Evolutionary conservation across 2,888 invertebrate genomes (phyloP).

Genomic region (Anticlea derivata): DNA sequence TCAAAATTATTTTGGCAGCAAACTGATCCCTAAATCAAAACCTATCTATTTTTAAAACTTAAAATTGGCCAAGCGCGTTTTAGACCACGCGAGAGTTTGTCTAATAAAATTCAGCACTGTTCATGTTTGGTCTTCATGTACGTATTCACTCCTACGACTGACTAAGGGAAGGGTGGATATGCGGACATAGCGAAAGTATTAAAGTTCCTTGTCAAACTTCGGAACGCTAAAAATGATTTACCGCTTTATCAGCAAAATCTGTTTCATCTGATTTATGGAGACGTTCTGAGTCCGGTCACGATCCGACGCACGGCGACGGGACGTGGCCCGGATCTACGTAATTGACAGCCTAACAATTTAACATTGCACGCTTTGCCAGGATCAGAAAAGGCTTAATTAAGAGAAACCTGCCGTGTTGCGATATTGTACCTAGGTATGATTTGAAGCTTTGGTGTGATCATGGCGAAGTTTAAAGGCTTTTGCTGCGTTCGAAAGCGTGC

Average conservation of each 20-base stretch:
- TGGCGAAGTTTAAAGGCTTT: too few species aligned
- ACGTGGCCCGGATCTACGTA: slow-evolving; percentile 35
- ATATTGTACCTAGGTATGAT: background rate
- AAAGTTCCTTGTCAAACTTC: too few species aligned
- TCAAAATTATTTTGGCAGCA: too few species aligned
- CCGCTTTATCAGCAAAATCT: slow-evolving; percentile 41
- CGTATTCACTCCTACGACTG: too few species aligned
- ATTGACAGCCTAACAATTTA: slow-evolving; percentile 44
- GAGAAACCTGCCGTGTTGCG: background rate
- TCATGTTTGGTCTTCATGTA: too few species aligned
- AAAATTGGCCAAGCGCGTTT: too few species aligned
- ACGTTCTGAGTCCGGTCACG: slow-evolving; percentile 47
- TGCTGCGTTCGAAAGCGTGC: too few species aligned
- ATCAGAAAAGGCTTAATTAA: slow-evolving; percentile 44
- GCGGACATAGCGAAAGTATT: too few species aligned
- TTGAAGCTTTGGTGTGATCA: background rate
- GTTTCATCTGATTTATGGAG: slow-evolving; percentile 51
- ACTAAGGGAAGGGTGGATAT: too few species aligned
- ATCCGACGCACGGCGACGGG: slow-evolving; percentile 42
- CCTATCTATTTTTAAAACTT: too few species aligned
- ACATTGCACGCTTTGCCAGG: slow-evolving; percentile 20
- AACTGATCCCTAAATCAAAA: slow-evolving; percentile 21
- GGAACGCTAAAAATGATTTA: slow-evolving; percentile 44
- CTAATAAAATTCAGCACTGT: too few species aligned
- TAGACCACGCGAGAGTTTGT: too few species aligned